Percentiles rank a stretch among this genome's conserved stretches.
These are phyloP conservation scores for Magallana ariakensis DNA, from an alignment of 1,140 invertebrate species.

Conservation along the genomic window DNA sequence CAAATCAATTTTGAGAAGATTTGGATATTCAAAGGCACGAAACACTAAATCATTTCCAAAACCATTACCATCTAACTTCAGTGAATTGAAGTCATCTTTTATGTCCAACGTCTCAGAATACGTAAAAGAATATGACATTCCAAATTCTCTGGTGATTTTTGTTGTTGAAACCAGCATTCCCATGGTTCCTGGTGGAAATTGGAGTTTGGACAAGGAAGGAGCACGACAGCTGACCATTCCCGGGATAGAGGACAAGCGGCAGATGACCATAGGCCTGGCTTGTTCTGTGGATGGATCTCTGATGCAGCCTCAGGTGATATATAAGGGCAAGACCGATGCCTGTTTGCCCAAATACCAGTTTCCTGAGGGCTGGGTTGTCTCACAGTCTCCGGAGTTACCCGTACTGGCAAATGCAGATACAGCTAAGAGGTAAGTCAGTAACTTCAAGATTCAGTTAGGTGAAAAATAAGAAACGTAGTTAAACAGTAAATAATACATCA, in stretches of 20 bases:
- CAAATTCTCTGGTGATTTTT: slow-evolving; percentile 34
- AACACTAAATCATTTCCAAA: slow-evolving; percentile 26
- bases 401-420: slow-evolving; percentile 17
- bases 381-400: neutral
- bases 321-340: slow-evolving; percentile 22
- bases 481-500: no score
- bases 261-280: slow-evolving; percentile 20
- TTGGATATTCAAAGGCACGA: slow-evolving; percentile 17
- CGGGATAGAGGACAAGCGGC: slow-evolving; percentile 30
- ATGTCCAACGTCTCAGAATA: neutral
- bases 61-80: slow-evolving; percentile 11
- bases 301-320: slow-evolving; percentile 30
- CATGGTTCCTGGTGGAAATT: slow-evolving; percentile 38
- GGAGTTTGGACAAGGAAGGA: slow-evolving; percentile 24
- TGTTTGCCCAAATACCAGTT: slow-evolving; percentile 18
- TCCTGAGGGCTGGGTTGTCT: slow-evolving; percentile 32
- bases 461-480: no score
- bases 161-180: slow-evolving; percentile 10
- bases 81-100: slow-evolving; percentile 6
- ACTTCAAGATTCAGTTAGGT: neutral
- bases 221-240: slow-evolving; percentile 7
- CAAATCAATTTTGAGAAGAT: slow-evolving; percentile 23
- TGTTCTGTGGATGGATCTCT: slow-evolving; percentile 11
- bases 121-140: slow-evolving; percentile 3
- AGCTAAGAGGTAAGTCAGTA: slow-evolving; percentile 7